Base-by-base conservation (phyloP, 2,888 invertebrate species). In the Colostygia pectinataria region DNA sequence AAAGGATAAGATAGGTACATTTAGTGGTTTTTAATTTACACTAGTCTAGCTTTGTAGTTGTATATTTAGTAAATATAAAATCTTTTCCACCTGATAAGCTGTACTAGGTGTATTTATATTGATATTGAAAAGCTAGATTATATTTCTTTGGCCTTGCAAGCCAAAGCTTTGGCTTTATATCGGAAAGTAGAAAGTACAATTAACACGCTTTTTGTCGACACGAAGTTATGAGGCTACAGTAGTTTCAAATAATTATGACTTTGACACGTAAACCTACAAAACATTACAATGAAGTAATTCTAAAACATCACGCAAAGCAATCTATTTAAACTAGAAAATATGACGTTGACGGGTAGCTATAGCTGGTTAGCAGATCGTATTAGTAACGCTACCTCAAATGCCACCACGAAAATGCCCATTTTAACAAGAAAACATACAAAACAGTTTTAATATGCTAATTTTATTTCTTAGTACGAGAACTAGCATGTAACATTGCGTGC, bases 401-500 rank as follows among this genome's bases (percentile, higher is more conserved):
- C 15, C 15, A 15, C 15, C 4, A 2, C 2, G 15, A 3, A 3
- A 15, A 15, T 3, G 15, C 15, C 4, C 15, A 15, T 20, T 20
- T 20, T 20, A 20, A 20, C n/a, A n/a, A n/a, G 29, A 9, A 18
- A 37, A 6, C 15, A 24, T 25, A 6, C 9, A 10, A 13, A 20
- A 25, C 14, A 15, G 34, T 43, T 23, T 28, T 6, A 20, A 36
- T 13, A 29, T 36, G 29, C 31, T 10, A 15, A 32, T 8, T 38
- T 9, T 8, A 9, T 10, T 23, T 39, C n/a, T 13, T 24, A 32
- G 14, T 32, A 33, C 12, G 27, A 37, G 33, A 33, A 10, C 9
- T 27, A 18, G 32, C 20, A 27, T 31, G 41, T 36, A 47, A 23
- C 18, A 18, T 57, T 41, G 56, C 63, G 42, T 67, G 64, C 68